Conservation (phyloP, 1,140 invertebrate species). For the Venustaconcha ellipsiformis region DNA sequence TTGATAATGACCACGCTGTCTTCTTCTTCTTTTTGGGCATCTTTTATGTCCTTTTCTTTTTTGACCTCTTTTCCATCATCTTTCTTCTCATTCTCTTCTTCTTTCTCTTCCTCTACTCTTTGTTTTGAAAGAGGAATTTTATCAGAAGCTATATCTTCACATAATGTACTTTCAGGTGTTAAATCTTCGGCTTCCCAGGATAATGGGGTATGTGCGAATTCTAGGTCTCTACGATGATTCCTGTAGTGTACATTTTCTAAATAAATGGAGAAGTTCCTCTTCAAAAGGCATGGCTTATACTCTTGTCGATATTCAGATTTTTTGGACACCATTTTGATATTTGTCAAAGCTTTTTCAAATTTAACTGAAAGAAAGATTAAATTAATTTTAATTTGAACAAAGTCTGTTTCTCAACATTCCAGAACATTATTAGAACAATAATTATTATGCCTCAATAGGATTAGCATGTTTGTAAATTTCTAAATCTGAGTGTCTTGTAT, state of each 20-base stretch:
- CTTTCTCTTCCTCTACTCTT: not conserved
- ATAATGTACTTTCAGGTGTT: conserved; percentile 3
- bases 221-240: conserved; percentile 21
- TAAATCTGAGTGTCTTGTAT: too few relatives aligned
- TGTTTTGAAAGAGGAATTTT: conserved; percentile 15
- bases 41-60: not conserved
- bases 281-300: conserved; percentile 23
- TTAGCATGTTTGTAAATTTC: too few relatives aligned
- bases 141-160: conserved; percentile 11
- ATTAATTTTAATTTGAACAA: too few relatives aligned
- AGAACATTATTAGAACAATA: too few relatives aligned
- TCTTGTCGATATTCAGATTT: conserved; percentile 27
- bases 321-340: conserved; percentile 25
- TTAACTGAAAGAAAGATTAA: too few relatives aligned
- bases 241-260: conserved; percentile 23
- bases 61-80: not conserved
- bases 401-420: too few relatives aligned
- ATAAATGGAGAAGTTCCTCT: conserved; percentile 22
- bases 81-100: conserved; percentile 7
- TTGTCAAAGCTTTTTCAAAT: not conserved
- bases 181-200: conserved; percentile 27
- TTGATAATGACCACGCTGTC: conserved; percentile 16
- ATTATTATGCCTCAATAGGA: too few relatives aligned
- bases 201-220: conserved; percentile 28
- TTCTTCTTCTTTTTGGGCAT: too few relatives aligned